phyloP scores from a whole-genome alignment of 2,797 vertebrate species.

The Characodon lateralis region DNA sequence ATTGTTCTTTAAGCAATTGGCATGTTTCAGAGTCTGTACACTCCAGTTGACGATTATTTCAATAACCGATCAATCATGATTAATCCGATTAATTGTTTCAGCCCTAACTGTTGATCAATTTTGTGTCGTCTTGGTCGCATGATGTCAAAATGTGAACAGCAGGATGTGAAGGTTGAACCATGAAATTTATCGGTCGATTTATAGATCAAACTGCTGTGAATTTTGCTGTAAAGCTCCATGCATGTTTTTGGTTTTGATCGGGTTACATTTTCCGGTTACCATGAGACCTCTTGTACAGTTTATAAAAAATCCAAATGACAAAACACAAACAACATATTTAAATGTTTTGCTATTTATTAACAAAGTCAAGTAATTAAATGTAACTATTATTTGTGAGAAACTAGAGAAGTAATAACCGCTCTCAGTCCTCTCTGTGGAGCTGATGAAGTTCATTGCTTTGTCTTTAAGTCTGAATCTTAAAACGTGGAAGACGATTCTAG shows the following conservation, averaged over 20 bases:
- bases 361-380: slow-evolving; percentile 18
- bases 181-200: no score
- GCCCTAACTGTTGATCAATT: no score
- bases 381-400: slow-evolving; percentile 17
- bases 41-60: no score
- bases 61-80: no score
- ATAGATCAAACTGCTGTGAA: no score
- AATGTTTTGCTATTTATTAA: slow-evolving; percentile 52
- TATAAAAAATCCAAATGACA: background rate
- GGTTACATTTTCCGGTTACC: background rate
- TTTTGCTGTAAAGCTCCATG: background rate
- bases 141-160: no score
- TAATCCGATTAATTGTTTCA: no score
- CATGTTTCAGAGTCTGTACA: no score
- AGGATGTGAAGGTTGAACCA: no score
- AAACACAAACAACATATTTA: background rate
- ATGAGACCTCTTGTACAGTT: background rate
- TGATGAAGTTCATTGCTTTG: background rate
- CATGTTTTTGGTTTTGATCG: background rate
- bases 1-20: no score
- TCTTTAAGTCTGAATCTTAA: background rate
- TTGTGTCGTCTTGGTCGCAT: no score
- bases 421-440: slow-evolving; percentile 3
- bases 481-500: background rate
- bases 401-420: slow-evolving; percentile 4